These are phyloP conservation scores for Penaeus monodon DNA, from an alignment of 2,888 invertebrate species.

Conservation along the genomic window DNA sequence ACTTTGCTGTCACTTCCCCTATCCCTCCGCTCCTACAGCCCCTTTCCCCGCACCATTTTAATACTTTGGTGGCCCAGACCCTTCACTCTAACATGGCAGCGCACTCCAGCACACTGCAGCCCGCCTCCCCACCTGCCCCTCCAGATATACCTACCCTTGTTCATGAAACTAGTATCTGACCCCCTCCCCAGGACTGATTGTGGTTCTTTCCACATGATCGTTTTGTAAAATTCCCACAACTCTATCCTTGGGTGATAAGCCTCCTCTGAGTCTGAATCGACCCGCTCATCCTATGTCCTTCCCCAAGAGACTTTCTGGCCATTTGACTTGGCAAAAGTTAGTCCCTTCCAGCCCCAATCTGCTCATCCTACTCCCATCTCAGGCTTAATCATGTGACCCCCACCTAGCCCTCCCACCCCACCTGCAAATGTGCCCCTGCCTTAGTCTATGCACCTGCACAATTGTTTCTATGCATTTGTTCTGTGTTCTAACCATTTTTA, in stretches of 20 bases:
- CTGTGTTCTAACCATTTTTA: constrained; percentile 13
- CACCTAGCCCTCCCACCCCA: neutral
- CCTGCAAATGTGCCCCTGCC: constrained; percentile 9
- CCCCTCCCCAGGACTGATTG: constrained; percentile 57
- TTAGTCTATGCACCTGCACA: constrained; percentile 19
- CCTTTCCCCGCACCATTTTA: constrained; percentile 63
- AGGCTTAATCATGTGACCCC: no score
- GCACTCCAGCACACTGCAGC: constrained; percentile 67
- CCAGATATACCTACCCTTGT: constrained; percentile 73
- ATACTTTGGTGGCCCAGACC: constrained; percentile 64
- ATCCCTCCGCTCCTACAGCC: constrained; percentile 63
- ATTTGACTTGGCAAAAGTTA: no score
- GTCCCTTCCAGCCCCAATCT: no score
- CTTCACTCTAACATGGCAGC: constrained; percentile 65
- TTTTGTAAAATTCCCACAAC: constrained; percentile 27
- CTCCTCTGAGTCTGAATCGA: constrained; percentile 33
- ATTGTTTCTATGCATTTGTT: constrained; percentile 14
- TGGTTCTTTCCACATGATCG: constrained; percentile 33
- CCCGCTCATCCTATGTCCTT: constrained; percentile 41
- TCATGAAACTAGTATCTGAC: constrained; percentile 81
- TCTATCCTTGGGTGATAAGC: constrained; percentile 41
- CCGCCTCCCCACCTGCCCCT: constrained; percentile 72
- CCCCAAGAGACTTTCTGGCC: neutral
- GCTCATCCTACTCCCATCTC: no score
- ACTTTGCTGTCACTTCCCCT: constrained; percentile 56